These are phyloP conservation scores for Coregonus clupeaformis DNA, from an alignment of 2,113 vertebrate species.

Conservation along the genomic window DNA sequence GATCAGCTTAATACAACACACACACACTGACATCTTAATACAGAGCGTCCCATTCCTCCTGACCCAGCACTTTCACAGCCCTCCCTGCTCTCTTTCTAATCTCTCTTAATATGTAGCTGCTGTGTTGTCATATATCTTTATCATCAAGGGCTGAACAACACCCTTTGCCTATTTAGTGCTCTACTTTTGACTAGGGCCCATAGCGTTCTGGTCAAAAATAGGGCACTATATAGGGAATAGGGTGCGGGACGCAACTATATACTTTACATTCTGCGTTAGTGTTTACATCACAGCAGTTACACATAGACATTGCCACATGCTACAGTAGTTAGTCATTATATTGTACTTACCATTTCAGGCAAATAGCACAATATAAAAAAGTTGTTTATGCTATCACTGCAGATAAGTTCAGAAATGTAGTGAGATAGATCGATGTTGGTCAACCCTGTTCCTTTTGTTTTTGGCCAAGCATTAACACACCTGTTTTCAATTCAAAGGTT, in stretches of 20 bases:
- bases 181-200: too few relatives aligned
- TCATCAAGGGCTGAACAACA: not conserved
- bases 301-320: not conserved
- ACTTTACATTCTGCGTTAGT: not conserved
- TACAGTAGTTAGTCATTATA: not conserved
- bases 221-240: too few relatives aligned
- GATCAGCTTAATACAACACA: constrained; percentile 25
- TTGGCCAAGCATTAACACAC: too few relatives aligned
- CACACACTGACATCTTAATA: constrained; percentile 46
- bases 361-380: too few relatives aligned
- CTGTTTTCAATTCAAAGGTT: too few relatives aligned
- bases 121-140: not conserved
- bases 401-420: too few relatives aligned
- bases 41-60: constrained; percentile 38
- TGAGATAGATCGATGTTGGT: too few relatives aligned
- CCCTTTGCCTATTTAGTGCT: not conserved
- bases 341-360: too few relatives aligned
- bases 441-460: too few relatives aligned
- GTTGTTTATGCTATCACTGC: too few relatives aligned
- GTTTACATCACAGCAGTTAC: not conserved
- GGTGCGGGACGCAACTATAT: too few relatives aligned
- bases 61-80: constrained; percentile 38
- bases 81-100: constrained; percentile 10
- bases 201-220: too few relatives aligned
- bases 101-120: not conserved